Evolutionary conservation across 2,113 vertebrate species (phyloP).

Genomic region (Diadophis punctatus): DNA sequence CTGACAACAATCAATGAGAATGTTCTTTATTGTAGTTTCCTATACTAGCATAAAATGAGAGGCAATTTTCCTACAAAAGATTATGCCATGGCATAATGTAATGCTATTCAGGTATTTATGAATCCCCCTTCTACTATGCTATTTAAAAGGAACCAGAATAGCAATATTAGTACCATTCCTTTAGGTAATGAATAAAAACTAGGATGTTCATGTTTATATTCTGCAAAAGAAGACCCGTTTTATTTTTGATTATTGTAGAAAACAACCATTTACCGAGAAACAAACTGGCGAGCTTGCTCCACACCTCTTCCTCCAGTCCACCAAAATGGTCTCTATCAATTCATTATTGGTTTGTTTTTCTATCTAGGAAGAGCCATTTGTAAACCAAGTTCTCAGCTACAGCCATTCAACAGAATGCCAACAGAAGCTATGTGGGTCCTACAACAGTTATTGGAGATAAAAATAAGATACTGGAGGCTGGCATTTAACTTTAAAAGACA

Average conservation of each 20-base stretch:
- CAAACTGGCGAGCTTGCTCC: background rate
- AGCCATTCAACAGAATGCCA: background rate
- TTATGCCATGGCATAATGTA: background rate
- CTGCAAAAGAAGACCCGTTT: background rate
- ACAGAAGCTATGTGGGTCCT: background rate
- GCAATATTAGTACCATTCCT: background rate
- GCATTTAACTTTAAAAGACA: background rate
- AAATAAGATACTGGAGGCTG: background rate
- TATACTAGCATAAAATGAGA: background rate
- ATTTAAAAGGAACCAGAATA: background rate
- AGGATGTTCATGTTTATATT: background rate
- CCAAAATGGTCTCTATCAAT: background rate
- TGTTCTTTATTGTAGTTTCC: background rate
- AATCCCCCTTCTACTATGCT: too few species aligned
- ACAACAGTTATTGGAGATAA: background rate
- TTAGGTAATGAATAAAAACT: background rate
- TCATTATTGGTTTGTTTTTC: background rate
- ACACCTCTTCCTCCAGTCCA: background rate
- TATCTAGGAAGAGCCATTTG: background rate
- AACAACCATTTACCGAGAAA: background rate
- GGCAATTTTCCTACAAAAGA: background rate
- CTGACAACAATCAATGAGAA: background rate
- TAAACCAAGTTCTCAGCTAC: background rate
- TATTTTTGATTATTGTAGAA: background rate
- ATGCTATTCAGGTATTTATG: background rate